Base-by-base conservation (phyloP, 2,888 invertebrate genomes). In the Aporophyla lueneburgensis region DNA sequence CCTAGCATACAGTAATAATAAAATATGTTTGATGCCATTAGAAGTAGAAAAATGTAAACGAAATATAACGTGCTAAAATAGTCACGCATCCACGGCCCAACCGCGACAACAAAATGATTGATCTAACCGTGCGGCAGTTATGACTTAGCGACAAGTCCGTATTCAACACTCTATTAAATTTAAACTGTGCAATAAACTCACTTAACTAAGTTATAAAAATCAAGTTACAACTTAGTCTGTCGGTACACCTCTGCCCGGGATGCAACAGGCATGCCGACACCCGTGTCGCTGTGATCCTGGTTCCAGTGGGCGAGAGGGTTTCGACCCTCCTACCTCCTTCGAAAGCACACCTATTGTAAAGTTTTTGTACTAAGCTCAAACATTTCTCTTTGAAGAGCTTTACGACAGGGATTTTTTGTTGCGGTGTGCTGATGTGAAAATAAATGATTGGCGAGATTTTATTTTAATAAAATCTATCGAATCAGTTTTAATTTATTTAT, bases 201-300 rank as follows among this genome's bases (percentile, higher is more conserved):
- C 46, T 62, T 24, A n/a, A 27, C 12, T 27, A 63, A 74, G n/a
- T 46, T 65, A 51, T n/a, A 59, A 73, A 12, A 83, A 72, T 63
- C 3, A 56, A 49, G 21, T 70, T 72, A 43, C 27, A 63, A 62
- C 27, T 56, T 16, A 10, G 69, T 63, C 59, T 63, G 58, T 67
- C 70, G 40, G 66, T 83, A 74, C 72, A 66, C 14, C 72, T 76
- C 46, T 33, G 43, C 12, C 67, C 33, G 61, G 65, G 56, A 54
- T 63, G 83, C 83, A 77, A 83, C 81, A 85, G 81, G 85, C 85
- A 40, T 54, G 10, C 33, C 27, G 10, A 21, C 33, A 46, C 67
- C 27, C 54, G 69, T 71, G 73, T n/a, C 62, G 10, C 61, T 59
- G 58, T 51, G 78, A 40, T 54, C 49, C 53, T 63, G 69, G 27